These are phyloP conservation scores for Ceyx melanurus DNA, from an alignment of 2,113 vertebrate species.

Conservation along the genomic window DNA sequence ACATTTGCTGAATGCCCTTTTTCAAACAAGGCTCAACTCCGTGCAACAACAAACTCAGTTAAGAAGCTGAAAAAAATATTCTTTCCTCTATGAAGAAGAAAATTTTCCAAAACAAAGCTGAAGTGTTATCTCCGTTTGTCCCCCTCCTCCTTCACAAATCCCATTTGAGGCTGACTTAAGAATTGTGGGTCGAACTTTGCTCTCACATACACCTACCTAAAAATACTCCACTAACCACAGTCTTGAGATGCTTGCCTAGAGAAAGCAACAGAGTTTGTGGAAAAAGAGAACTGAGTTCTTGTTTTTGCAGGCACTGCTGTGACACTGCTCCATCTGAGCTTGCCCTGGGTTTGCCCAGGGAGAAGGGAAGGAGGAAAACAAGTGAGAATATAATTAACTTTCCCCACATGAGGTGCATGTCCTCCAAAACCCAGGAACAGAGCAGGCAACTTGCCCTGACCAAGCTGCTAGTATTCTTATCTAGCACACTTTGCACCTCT, in stretches of 20 bases:
- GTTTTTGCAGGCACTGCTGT: accelerated
- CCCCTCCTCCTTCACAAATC: constrained; percentile 2
- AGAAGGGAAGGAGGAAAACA: neutral
- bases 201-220: neutral
- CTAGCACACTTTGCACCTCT: neutral
- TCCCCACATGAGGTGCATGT: accelerated
- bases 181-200: neutral
- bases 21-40: neutral
- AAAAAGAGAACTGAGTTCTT: neutral
- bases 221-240: neutral
- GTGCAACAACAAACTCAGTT: neutral
- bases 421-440: neutral
- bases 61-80: neutral
- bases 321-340: neutral
- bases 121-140: constrained; percentile 7
- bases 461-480: accelerated
- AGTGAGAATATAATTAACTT: neutral
- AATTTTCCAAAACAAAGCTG: neutral
- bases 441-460: neutral
- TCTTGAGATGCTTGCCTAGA: neutral
- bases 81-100: neutral
- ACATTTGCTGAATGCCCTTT: neutral
- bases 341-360: neutral
- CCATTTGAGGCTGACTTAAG: neutral
- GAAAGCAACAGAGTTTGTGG: neutral